These are phyloP conservation scores for Leucoma salicis DNA, from an alignment of 2,888 invertebrate genomes.

Conservation along the genomic window DNA sequence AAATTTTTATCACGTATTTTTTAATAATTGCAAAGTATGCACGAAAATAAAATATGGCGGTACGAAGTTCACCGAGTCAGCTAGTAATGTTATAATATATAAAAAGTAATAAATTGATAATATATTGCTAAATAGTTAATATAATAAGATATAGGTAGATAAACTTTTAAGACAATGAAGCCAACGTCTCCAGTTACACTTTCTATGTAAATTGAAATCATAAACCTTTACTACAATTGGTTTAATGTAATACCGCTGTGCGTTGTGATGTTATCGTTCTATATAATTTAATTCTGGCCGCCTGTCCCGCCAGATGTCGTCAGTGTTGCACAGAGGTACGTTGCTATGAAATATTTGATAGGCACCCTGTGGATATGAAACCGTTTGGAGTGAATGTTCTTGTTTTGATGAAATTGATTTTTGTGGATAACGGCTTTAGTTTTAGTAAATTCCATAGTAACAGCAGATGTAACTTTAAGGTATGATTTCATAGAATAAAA, in stretches of 20 bases:
- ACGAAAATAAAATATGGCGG: too few species aligned
- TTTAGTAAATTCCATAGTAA: background rate
- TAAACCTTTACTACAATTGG: conserved; percentile 42
- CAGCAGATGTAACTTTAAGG: background rate
- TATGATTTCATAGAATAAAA: too few species aligned
- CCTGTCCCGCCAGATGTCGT: conserved; percentile 59
- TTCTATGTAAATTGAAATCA: conserved; percentile 38
- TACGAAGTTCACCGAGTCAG: too few species aligned
- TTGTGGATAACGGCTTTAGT: conserved; percentile 3
- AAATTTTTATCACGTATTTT: too few species aligned
- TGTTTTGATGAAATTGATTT: conserved; percentile 38
- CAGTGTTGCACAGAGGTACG: conserved; percentile 47
- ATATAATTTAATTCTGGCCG: conserved; percentile 61
- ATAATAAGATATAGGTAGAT: too few species aligned
- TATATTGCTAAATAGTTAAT: background rate
- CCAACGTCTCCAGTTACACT: conserved; percentile 11
- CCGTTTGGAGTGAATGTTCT: conserved; percentile 26
- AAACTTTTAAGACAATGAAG: conserved; percentile 5
- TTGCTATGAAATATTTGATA: conserved; percentile 72
- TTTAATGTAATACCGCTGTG: conserved; percentile 53
- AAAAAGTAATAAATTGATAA: background rate
- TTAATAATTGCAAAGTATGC: too few species aligned
- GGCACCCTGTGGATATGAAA: conserved; percentile 50
- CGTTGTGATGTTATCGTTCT: conserved; percentile 47
- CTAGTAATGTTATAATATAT: too few species aligned